These are phyloP conservation scores for Parazoanthus swiftii DNA, from an alignment of 92 coral and sea anemone species.

Conservation along the genomic window DNA sequence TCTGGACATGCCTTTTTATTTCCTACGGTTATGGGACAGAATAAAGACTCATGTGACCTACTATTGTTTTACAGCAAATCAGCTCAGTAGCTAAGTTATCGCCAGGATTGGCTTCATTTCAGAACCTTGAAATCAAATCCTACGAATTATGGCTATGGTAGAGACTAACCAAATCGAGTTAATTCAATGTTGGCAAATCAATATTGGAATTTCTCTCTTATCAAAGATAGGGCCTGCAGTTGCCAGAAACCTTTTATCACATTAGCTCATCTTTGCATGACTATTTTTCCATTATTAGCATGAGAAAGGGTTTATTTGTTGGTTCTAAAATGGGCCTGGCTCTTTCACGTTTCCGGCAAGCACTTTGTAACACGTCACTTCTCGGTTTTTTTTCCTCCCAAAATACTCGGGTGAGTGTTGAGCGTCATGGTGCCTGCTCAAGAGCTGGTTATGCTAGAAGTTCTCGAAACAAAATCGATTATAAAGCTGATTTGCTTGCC, in stretches of 20 bases:
- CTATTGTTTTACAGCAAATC: conserved; percentile 40
- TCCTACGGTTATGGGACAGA: conserved; percentile 45
- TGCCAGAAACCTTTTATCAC: conserved; percentile 40
- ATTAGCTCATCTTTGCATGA: conserved; percentile 43
- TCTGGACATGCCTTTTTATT: conserved; percentile 44
- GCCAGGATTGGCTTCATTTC: not conserved
- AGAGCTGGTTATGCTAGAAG: not conserved
- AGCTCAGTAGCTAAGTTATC: not conserved
- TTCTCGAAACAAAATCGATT: not conserved
- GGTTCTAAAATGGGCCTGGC: conserved; percentile 41
- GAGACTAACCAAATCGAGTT: conserved; percentile 16
- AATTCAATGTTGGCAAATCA: conserved; percentile 37
- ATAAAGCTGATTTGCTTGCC: not conserved
- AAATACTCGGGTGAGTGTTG: not conserved
- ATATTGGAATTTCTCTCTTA: conserved; percentile 17
- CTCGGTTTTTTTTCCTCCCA: not conserved
- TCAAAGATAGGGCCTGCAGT: conserved; percentile 21
- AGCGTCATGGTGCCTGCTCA: not conserved
- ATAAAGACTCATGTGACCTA: conserved; percentile 36
- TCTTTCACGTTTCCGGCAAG: conserved; percentile 37
- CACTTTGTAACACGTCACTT: conserved; percentile 32
- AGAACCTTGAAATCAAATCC: conserved; percentile 13
- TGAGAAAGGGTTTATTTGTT: conserved; percentile 41
- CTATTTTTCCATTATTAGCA: conserved; percentile 43
- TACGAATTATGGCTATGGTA: conserved; percentile 7